Evolutionary conservation across 2,113 vertebrate genomes (phyloP), one percentile per base, ranked within the genome.

Genomic region (Strix aluco): DNA sequence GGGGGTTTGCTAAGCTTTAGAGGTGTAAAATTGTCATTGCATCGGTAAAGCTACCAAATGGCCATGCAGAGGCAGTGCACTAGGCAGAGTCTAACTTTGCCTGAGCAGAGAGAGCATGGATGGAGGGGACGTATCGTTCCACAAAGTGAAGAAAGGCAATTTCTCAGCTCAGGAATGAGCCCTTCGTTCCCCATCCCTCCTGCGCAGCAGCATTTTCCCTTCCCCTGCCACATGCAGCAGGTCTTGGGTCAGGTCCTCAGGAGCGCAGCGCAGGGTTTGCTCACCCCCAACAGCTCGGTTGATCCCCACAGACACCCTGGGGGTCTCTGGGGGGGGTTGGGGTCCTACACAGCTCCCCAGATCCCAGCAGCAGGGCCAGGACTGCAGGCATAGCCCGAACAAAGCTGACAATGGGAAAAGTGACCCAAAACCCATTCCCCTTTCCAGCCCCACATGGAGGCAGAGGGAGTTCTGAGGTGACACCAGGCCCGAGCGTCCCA

Each of bases 391-490:
- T 2, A 5, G 5, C 62, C 51, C 0, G 2, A 10, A 9, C 21
- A 2, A 2, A 47, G 49, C 38, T 30, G 63, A 6, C 7, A 2
- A 0, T 0, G 54, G 17, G 16, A 23, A 44, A 12, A n/a, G 36
- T 0, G 1, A 19, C 62, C 20, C 71, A 2, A 52, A 59, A 84
- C 0, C 1, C 30, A 8, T 1, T 30, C 26, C 70, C 11, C 10
- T 19, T 19, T 32, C 74, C 77, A 30, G 18, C 9, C 27, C 65
- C 38, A 3, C 10, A 0, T 0, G 4, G 2, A 22, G n/a, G 7
- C 27, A 13, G 9, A 36, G 18, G 47, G 70, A 25, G 11, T 61
- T 81, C 77, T 0, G 0, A 63, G 67, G 67, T 46, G 34, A 11
- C 62, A 23, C n/a, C 47, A 16, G n/a, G 2, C 2, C 7, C 4